These are phyloP conservation scores for Melanaphis sacchari DNA, from an alignment of 1,140 invertebrate species.

Conservation along the genomic window DNA sequence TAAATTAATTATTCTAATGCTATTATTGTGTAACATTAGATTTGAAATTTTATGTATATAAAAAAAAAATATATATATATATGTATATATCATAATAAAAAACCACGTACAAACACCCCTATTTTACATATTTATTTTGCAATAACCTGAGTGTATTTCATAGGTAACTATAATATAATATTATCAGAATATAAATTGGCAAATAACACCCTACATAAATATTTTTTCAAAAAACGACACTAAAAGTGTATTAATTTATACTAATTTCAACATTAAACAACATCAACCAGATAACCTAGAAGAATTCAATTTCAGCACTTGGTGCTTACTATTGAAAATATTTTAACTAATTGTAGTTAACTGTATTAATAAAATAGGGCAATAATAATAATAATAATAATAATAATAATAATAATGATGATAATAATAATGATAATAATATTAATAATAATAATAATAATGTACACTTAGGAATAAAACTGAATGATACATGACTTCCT, in stretches of 20 bases:
- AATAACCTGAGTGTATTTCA: slow-evolving; percentile 31
- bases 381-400: background rate
- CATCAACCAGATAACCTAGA: background rate
- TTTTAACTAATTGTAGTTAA: slow-evolving; percentile 23
- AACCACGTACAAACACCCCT: slow-evolving; percentile 37
- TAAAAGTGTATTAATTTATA: background rate
- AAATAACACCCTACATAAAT: background rate
- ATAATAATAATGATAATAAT: slow-evolving; percentile 1
- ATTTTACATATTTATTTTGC: slow-evolving; percentile 23
- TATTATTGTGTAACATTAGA: background rate
- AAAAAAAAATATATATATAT: background rate
- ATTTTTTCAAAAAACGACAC: background rate
- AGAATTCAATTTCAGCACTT: slow-evolving; percentile 13
- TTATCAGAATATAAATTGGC: slow-evolving; percentile 30
- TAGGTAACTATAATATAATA: slow-evolving; percentile 53
- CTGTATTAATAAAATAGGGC: background rate
- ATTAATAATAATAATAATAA: background rate
- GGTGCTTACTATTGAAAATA: background rate
- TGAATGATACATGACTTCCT: slow-evolving; percentile 26
- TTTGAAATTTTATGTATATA: background rate
- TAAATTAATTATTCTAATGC: slow-evolving; percentile 2
- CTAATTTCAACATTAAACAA: background rate
- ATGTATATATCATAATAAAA: slow-evolving; percentile 17
- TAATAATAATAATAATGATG: background rate
- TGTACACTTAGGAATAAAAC: slow-evolving; percentile 37